Evolutionary conservation across 2,888 invertebrate species (phyloP).

Genomic region (Piscicola geometra): DNA sequence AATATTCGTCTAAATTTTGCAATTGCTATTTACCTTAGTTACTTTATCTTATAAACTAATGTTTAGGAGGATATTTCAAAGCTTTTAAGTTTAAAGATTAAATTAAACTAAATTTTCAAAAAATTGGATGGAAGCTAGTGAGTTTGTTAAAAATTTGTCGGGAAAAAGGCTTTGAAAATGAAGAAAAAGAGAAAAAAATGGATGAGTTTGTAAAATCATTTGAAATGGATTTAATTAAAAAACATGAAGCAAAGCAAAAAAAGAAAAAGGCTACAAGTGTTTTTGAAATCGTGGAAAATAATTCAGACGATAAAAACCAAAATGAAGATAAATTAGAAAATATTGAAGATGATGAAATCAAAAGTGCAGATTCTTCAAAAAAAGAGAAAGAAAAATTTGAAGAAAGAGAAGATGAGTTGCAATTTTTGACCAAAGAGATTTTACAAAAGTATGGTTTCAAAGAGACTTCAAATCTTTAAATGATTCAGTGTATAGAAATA

Average conservation of each 20-base stretch:
- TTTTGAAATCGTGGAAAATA: background rate
- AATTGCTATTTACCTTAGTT: too few relatives aligned
- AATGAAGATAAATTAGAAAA: background rate
- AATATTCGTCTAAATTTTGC: too few relatives aligned
- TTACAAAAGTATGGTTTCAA: background rate
- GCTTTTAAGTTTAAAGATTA: too few relatives aligned
- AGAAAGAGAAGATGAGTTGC: background rate
- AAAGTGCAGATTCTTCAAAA: background rate
- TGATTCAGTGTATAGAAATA: too few relatives aligned
- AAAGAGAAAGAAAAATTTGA: background rate
- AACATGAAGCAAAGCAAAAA: slow-evolving; percentile 4
- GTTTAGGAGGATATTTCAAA: too few relatives aligned
- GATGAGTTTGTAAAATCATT: background rate
- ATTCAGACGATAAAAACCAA: background rate
- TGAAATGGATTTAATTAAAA: slow-evolving; percentile 14
- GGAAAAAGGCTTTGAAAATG: background rate
- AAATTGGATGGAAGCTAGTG: background rate
- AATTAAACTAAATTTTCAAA: too few relatives aligned
- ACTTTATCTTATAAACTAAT: too few relatives aligned
- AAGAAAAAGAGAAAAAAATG: slow-evolving; percentile 18
- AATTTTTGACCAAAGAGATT: background rate
- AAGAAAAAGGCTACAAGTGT: background rate
- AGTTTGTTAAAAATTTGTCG: slow-evolving; percentile 1
- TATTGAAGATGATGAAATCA: background rate
- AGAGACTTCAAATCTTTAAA: too few relatives aligned